These are phyloP conservation scores for Caenorhabditis sp. DNA, from an alignment of 2,888 invertebrate genomes.

Conservation along the genomic window DNA sequence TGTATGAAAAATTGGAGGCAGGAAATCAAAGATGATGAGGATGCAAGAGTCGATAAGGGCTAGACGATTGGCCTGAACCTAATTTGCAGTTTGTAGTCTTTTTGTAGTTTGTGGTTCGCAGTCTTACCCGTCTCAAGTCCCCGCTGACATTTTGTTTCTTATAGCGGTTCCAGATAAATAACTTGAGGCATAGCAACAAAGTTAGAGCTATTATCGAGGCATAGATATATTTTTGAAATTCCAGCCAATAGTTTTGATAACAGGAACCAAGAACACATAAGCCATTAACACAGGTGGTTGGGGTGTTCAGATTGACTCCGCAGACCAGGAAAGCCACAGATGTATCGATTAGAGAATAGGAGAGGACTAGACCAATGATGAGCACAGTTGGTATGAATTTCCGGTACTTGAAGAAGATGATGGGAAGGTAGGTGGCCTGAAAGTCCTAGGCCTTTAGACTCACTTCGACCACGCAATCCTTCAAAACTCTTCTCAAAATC, in stretches of 20 bases:
- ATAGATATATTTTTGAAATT: neutral
- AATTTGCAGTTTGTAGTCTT: too few species aligned
- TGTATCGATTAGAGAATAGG: neutral
- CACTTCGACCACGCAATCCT: too few species aligned
- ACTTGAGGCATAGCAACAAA: neutral
- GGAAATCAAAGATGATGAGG: conserved; percentile 6
- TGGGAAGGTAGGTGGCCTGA: conserved; percentile 21
- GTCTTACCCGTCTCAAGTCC: conserved; percentile 6
- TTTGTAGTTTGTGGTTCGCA: neutral
- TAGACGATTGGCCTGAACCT: conserved; percentile 22
- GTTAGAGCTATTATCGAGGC: neutral
- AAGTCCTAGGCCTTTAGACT: neutral
- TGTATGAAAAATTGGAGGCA: conserved; percentile 5
- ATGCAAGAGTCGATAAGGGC: conserved; percentile 7
- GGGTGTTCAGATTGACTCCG: neutral
- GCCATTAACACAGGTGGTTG: neutral
- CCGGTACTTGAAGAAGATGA: conserved; percentile 14
- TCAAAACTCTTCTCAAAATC: too few species aligned
- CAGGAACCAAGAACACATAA: conserved; percentile 7
- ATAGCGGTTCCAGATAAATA: conserved; percentile 24
- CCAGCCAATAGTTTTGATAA: conserved; percentile 15
- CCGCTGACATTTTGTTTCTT: neutral
- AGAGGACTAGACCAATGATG: neutral
- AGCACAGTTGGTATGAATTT: neutral
- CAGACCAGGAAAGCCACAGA: neutral